Evolutionary conservation across 2,113 vertebrate species (phyloP), one percentile per base, ranked within the genome.

Genomic region (Sinocyclocheilus rhinocerous): DNA sequence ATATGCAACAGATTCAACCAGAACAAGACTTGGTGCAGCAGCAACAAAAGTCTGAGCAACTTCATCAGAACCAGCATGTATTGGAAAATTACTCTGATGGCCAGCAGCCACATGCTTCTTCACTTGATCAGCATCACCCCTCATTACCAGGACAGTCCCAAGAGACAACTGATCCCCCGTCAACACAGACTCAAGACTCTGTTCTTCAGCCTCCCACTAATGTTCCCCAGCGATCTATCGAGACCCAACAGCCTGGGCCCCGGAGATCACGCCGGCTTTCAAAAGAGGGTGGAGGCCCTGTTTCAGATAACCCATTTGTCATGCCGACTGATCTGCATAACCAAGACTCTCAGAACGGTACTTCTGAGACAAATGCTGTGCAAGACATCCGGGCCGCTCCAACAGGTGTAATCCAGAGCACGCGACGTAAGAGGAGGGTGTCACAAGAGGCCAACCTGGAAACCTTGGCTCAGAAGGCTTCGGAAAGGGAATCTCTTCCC

Each of bases 391-490:
- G 93, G 75, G 95, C 95, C 5, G 94, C 96, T 33, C 93, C 95
- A 0, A 96, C 97, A 63, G 96, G 97, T 0, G 97, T 99, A 76
- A 98, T 99, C 90, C 98, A 99, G 93, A 98, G 96, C 89, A 97
- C 97, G 0, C 93, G 95, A 22, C 93, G 97, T 89, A 95, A 96
- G 76, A 95, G 97, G 13, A 96, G 97, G 89, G 95, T 94, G 10
- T 99, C 97, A 55, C 97, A 98, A 92, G 98, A 99, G 90, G 97
- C 96, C 86, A 99, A 99, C 91, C 92, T 99, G 92, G 95, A 98
- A 90, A 99, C 97, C 18, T 91, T 99, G 75, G 98, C 98, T 39
- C 97, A 98, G 88, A 98, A 99, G 92, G 98, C 98, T 11, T 97
- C 96, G 0, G 97, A 98, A 89, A 95, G 98, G 95, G 97, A 97